Evolutionary conservation across 2,888 invertebrate species (phyloP).

Genomic region (Tetanocera ferruginea): DNA sequence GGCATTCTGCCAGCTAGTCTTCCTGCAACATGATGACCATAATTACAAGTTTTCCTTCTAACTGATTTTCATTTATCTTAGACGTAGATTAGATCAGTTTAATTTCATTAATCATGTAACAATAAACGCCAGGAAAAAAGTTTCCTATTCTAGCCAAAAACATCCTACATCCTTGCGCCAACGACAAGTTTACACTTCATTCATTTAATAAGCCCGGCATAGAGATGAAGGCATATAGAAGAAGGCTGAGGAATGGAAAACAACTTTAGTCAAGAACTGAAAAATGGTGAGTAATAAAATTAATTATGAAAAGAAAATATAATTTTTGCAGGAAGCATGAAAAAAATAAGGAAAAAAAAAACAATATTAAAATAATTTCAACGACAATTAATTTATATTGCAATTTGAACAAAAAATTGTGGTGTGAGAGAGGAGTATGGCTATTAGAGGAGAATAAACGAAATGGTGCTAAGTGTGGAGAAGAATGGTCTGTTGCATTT

Average conservation of each 20-base stretch:
- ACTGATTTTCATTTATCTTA: background rate
- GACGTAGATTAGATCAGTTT: background rate
- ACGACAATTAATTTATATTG: constrained; percentile 1
- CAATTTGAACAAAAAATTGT: background rate
- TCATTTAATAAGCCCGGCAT: too few relatives aligned
- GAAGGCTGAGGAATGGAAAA: background rate
- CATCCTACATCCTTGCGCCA: background rate
- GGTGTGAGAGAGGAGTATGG: background rate
- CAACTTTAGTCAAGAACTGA: background rate
- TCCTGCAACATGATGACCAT: background rate
- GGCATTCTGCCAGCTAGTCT: background rate
- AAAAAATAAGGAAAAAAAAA: background rate
- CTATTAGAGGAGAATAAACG: background rate
- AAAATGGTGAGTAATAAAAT: background rate
- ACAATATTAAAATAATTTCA: background rate
- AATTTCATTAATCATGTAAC: background rate
- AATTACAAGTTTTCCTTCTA: background rate
- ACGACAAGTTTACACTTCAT: background rate
- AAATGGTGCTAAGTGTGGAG: too few relatives aligned
- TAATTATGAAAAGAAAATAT: background rate
- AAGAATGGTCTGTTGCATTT: too few relatives aligned
- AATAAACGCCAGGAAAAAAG: background rate
- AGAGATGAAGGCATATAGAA: too few relatives aligned
- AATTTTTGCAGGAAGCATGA: background rate
- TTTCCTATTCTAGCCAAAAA: background rate